These are phyloP conservation scores for Drosophila hamatofila DNA, from an alignment of 2,888 invertebrate genomes.

Conservation along the genomic window DNA sequence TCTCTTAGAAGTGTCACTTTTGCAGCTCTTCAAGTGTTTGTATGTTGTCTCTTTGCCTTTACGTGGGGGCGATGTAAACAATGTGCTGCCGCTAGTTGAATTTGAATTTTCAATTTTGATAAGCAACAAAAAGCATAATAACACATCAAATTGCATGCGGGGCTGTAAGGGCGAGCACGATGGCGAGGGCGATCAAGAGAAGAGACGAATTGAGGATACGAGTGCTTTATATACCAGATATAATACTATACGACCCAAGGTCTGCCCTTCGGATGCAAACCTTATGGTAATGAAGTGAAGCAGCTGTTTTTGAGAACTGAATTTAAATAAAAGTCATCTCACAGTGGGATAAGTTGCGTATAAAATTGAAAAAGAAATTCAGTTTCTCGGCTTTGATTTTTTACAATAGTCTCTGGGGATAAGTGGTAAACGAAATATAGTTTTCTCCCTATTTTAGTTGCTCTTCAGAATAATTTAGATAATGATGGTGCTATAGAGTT, in stretches of 20 bases:
- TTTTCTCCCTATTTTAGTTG: too few species aligned
- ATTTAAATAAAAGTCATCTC: slow-evolving; percentile 63
- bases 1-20: slow-evolving; percentile 78
- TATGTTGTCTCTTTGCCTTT: slow-evolving; percentile 49
- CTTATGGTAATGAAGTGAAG: slow-evolving; percentile 80
- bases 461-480: background rate
- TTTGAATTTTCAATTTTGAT: slow-evolving; percentile 81
- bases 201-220: slow-evolving; percentile 26
- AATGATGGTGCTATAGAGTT: too few species aligned
- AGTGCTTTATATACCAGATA: slow-evolving; percentile 32
- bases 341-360: slow-evolving; percentile 39
- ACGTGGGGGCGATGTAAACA: slow-evolving; percentile 73
- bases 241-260: slow-evolving; percentile 36
- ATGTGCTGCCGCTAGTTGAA: slow-evolving; percentile 74
- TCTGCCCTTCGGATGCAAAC: slow-evolving; percentile 63
- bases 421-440: background rate
- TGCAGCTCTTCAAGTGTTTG: slow-evolving; percentile 78
- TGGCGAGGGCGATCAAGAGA: background rate
- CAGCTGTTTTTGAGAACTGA: slow-evolving; percentile 72
- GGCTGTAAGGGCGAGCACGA: background rate
- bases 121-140: slow-evolving; percentile 81
- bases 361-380: background rate
- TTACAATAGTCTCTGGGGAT: too few species aligned
- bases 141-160: slow-evolving; percentile 72
- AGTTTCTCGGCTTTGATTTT: background rate